Evolutionary conservation across 2,888 invertebrate genomes (phyloP).

Genomic region (Piscicola geometra): DNA sequence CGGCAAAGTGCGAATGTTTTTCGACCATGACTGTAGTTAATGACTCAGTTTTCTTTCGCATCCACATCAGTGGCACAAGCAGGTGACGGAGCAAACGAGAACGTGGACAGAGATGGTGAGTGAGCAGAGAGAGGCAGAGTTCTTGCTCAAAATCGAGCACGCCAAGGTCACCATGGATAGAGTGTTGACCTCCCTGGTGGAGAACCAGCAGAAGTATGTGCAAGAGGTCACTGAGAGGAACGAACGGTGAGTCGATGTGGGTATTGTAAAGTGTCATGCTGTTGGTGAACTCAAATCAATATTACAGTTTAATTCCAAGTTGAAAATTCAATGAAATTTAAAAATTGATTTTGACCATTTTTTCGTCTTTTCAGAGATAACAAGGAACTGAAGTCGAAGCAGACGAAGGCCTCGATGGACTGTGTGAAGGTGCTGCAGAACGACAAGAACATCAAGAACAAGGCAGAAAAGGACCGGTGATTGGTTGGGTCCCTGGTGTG

Average conservation of each 20-base stretch:
- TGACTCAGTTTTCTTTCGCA: too few species aligned
- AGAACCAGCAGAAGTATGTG: constrained; percentile 70
- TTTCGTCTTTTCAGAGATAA: too few species aligned
- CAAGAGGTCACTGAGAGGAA: constrained; percentile 84
- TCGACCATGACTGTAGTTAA: too few species aligned
- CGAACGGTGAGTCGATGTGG: constrained; percentile 63
- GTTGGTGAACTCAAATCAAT: too few species aligned
- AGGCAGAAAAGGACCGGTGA: constrained; percentile 83
- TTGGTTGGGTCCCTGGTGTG: too few species aligned
- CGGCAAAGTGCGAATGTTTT: too few species aligned
- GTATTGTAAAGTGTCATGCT: too few species aligned
- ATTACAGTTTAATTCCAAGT: too few species aligned
- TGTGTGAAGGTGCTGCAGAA: constrained; percentile 90
- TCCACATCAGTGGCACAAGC: constrained; percentile 56
- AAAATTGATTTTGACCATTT: too few species aligned
- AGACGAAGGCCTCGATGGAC: constrained; percentile 93
- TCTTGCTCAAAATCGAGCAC: constrained; percentile 67
- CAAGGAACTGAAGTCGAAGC: constrained; percentile 88
- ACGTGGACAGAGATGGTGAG: constrained; percentile 90
- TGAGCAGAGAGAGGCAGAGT: constrained; percentile 75
- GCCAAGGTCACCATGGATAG: constrained; percentile 76
- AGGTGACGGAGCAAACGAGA: constrained; percentile 84
- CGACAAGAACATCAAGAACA: constrained; percentile 90
- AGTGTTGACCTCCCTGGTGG: constrained; percentile 83
- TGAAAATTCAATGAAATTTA: too few species aligned